Conservation (phyloP, 2,888 invertebrate species). For the Zygaena filipendulae region DNA sequence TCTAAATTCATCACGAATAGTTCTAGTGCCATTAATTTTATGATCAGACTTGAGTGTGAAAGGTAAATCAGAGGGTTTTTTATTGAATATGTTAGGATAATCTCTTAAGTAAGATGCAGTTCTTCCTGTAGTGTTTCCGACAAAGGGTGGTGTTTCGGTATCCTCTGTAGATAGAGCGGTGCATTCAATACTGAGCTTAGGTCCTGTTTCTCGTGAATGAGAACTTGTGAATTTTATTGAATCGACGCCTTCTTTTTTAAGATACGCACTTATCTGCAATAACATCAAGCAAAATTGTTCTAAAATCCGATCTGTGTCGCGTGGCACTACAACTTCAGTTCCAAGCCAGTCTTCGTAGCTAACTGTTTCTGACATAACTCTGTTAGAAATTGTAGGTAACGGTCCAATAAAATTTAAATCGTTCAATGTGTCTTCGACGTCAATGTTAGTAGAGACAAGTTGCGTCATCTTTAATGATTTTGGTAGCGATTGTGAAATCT, state of each 20-base stretch:
- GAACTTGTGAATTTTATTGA: constrained; percentile 19
- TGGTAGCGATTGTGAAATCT: constrained; percentile 4
- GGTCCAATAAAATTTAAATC: constrained; percentile 21
- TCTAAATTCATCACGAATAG: too few relatives aligned
- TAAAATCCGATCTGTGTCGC: constrained; percentile 47
- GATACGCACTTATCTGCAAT: constrained; percentile 38
- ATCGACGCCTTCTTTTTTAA: constrained; percentile 27
- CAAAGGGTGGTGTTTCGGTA: constrained; percentile 35
- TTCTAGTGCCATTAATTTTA: too few relatives aligned
- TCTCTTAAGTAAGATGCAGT: constrained; percentile 45
- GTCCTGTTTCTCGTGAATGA: constrained; percentile 9
- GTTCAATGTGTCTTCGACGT: constrained; percentile 22
- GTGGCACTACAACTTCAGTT: constrained; percentile 40
- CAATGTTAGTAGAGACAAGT: constrained; percentile 21
- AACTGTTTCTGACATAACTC: constrained; percentile 28
- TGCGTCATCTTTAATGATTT: constrained; percentile 12
- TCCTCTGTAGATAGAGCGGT: constrained; percentile 22
- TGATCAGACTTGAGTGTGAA: too few relatives aligned
- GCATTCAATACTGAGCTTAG: constrained; percentile 15
- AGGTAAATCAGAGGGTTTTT: too few relatives aligned
- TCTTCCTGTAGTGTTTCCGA: constrained; percentile 32
- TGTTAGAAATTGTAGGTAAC: constrained; percentile 23
- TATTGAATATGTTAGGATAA: constrained; percentile 55
- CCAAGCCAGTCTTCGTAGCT: constrained; percentile 45
- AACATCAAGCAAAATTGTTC: constrained; percentile 55